phyloP scores from a whole-genome alignment of 92 coral and sea anemone genomes.

The Zoanthus sociatus region DNA sequence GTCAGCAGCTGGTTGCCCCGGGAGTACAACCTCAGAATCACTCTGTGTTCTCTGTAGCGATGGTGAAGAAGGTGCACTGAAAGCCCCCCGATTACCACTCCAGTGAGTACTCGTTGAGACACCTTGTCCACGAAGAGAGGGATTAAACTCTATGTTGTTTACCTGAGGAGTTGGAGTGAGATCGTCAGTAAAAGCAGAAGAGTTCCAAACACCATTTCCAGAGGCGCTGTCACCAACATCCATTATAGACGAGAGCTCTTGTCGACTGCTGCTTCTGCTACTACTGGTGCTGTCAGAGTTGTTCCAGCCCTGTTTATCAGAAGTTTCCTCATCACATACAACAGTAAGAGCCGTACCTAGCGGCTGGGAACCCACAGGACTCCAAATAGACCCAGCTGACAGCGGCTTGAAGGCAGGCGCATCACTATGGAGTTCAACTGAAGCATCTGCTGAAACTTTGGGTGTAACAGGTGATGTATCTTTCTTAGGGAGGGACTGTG shows the following conservation, averaged over 20 bases:
- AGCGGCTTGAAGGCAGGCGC: conserved; percentile 79
- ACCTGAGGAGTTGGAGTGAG: conserved; percentile 89
- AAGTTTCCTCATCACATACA: conserved; percentile 85
- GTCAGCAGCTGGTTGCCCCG: conserved; percentile 88
- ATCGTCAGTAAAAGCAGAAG: conserved; percentile 84
- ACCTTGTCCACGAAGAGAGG: conserved; percentile 83
- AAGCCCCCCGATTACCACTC: conserved; percentile 90
- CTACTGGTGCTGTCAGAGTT: conserved; percentile 99
- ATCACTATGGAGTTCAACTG: conserved; percentile 67
- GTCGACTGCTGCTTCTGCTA: conserved; percentile 96
- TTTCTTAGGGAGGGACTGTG: conserved; percentile 35
- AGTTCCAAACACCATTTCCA: conserved; percentile 74
- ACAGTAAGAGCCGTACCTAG: conserved; percentile 72
- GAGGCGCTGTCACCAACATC: conserved; percentile 73
- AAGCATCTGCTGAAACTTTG: conserved; percentile 55
- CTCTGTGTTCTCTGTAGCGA: conserved; percentile 90
- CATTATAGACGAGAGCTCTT: conserved; percentile 95
- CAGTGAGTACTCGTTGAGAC: conserved; percentile 74
- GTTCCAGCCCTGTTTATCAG: conserved; percentile 94
- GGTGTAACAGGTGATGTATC: conserved; percentile 60
- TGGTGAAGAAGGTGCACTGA: conserved; percentile 98
- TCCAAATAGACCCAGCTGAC: conserved; percentile 89
- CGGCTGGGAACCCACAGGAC: conserved; percentile 74
- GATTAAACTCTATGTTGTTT: conserved; percentile 59
- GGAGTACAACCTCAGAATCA: conserved; percentile 80